Base-by-base conservation (phyloP, 2,113 vertebrate species). In the Thamnaconus septentrionalis region DNA sequence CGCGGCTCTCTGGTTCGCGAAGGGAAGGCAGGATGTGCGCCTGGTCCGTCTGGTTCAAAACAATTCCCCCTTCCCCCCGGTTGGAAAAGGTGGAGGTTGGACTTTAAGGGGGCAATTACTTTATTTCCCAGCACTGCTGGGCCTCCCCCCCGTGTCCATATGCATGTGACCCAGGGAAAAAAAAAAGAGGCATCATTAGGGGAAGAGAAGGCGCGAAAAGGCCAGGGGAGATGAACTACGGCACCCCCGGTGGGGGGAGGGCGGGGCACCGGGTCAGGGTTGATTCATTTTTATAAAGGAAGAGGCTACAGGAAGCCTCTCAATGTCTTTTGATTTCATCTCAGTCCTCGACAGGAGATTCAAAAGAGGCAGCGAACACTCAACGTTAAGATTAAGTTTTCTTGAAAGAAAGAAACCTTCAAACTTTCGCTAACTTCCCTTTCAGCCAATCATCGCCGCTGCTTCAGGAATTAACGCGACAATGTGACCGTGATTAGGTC, bases 201-300 rank as follows among this genome's bases (percentile, higher is more conserved):
- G 60, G 47, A 11, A 65, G 53, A 64, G 61, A 69, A 64, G 78
- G 59, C 41, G 68, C 69, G 56, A 51, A 54, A 59, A 71, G 64
- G 80, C 66, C 61, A 79, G 40, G 64, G 72, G 79, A 65, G 62
- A 71, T 80, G 82, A 87, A 81, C 82, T 82, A 76, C 55, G 55
- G 52, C 61, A 73, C 60, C 59, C 52, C 52, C 45, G 55, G 56
- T 47, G 75, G 61, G 53, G 69, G 59, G 55, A 57, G 61, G 45
- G 45, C 48, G 67, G 66, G 80, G 66, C 67, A 73, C 64, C 70
- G 68, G 52, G 77, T 9, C 39, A 53, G 58, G 67, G 50, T 73
- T 78, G 79, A 86, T 89, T 79, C 78, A 85, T 84, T 82, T 83
- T 83, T 81, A 84, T 78, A 63, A 69, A 75, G 68, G 63, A 53